phyloP scores from a whole-genome alignment of 2,797 vertebrate species.

The Thunnus albacares region DNA sequence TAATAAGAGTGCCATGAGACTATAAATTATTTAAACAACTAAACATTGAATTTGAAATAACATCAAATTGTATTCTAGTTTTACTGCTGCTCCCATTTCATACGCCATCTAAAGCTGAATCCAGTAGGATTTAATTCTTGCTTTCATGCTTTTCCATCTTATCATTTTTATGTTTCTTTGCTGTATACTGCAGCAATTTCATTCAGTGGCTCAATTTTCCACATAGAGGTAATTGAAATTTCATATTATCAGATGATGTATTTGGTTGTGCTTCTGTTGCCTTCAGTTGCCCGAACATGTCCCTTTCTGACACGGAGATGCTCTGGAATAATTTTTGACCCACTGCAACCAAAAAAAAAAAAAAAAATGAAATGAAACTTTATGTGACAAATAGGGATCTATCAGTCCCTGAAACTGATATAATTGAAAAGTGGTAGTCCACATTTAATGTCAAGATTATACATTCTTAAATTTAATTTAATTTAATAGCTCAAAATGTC shows the following conservation, averaged over 20 bases:
- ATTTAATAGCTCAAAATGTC: background rate
- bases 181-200: background rate
- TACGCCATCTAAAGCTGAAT: slow-evolving; percentile 19
- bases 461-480: background rate
- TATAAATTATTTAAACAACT: slow-evolving; percentile 30
- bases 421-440: background rate
- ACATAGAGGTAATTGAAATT: background rate
- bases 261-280: slow-evolving; percentile 6
- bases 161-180: background rate
- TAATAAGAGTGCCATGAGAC: slow-evolving; percentile 17
- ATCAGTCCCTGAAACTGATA: background rate
- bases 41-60: slow-evolving; percentile 30
- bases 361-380: background rate
- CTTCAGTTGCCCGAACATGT: background rate
- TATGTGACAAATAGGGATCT: background rate
- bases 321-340: background rate
- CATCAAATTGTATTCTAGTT: slow-evolving; percentile 26
- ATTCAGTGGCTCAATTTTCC: slow-evolving; percentile 12
- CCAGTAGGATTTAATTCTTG: slow-evolving; percentile 26
- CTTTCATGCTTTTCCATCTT: slow-evolving; percentile 21
- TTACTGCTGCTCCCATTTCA: slow-evolving; percentile 10
- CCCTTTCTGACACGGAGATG: slow-evolving; percentile 7
- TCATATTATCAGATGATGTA: slow-evolving; percentile 7
- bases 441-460: background rate
- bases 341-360: background rate